These are phyloP conservation scores for Kryptopterus vitreolus DNA, from an alignment of 2,797 vertebrate species.

Conservation along the genomic window DNA sequence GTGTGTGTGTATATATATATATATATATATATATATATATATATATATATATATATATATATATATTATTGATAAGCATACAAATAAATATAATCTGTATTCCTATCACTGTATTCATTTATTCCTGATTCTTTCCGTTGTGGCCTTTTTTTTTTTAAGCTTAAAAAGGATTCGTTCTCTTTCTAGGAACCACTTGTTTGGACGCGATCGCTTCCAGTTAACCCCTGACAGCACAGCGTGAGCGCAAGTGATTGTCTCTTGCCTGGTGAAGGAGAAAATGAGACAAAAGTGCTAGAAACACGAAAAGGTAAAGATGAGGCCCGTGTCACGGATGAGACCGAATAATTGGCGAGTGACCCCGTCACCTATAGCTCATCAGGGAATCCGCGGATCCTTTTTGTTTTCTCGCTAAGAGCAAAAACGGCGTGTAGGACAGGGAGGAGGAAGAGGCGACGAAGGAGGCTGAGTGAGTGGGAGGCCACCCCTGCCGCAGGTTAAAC, in stretches of 20 bases:
- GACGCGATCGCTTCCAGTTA: constrained; percentile 55
- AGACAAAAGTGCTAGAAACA: constrained; percentile 46
- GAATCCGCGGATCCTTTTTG: constrained; percentile 62
- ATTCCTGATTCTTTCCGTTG: neutral
- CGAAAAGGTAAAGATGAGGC: constrained; percentile 54
- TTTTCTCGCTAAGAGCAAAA: constrained; percentile 51
- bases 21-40: too few relatives aligned
- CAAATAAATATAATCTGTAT: neutral
- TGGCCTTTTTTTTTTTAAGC: neutral
- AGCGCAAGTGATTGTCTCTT: constrained; percentile 51
- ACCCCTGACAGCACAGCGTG: constrained; percentile 54
- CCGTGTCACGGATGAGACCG: constrained; percentile 44
- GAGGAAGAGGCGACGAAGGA: constrained; percentile 37
- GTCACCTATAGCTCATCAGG: constrained; percentile 66
- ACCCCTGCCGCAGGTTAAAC: constrained; percentile 68
- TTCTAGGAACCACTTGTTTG: constrained; percentile 47
- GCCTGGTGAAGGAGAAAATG: constrained; percentile 54
- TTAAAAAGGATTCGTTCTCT: constrained; percentile 21
- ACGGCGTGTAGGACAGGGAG: constrained; percentile 31
- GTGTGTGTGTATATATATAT: too few relatives aligned
- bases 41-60: too few relatives aligned
- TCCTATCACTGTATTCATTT: constrained; percentile 1
- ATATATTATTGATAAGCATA: neutral
- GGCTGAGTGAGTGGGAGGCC: constrained; percentile 45
- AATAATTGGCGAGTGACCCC: constrained; percentile 61